Evolutionary conservation across 2,113 vertebrate species (phyloP), one percentile per base, ranked within the genome.

Genomic region (Bujurquina vittata): DNA sequence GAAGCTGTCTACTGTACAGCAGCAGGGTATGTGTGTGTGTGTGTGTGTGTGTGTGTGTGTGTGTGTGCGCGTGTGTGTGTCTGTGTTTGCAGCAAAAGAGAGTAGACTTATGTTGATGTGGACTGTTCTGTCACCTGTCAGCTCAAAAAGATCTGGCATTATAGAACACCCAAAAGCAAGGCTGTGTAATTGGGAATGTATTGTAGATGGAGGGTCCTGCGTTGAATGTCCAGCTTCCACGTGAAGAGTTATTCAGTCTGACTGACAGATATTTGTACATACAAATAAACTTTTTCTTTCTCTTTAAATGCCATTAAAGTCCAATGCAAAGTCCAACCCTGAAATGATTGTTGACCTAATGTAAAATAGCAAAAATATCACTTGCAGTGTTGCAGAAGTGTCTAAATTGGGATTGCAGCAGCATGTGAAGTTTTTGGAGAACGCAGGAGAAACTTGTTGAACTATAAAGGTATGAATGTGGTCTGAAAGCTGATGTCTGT

Each of bases 71-170:
- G 29, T 69, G 35, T 46, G 14, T 18, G 40, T 18, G 26, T 63
- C 46, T 80, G 33, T 61, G 3, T 75, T 8, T 56, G 69, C 33
- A 56, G 69, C 43, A 58, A 57, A 78, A 60, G 40, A 52, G 58
- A 75, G 43, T 78, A 37, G 72, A 75, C 73, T 35, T 74, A 80
- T 69, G 76, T 87, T 91, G 91, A 90, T 86, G 74, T 93, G 79
- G 80, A 72, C 79, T 77, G 77, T 86, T 90, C 87, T 93, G 91
- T 90, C 89, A 88, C 82, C 88, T 88, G 85, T 90, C 90, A 89
- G 77, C 84, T 85, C 75, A 81, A 83, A 84, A 86, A 55, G 57
- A 77, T 88, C 40, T 89, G 52, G 77, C 78, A 63, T 81, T 77
- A 83, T 77, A 58, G 79, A 72, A 76, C 80, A 72, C 80, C 80